Evolutionary conservation across 2,888 invertebrate species (phyloP).

Genomic region (Iselma pallidipennis): DNA sequence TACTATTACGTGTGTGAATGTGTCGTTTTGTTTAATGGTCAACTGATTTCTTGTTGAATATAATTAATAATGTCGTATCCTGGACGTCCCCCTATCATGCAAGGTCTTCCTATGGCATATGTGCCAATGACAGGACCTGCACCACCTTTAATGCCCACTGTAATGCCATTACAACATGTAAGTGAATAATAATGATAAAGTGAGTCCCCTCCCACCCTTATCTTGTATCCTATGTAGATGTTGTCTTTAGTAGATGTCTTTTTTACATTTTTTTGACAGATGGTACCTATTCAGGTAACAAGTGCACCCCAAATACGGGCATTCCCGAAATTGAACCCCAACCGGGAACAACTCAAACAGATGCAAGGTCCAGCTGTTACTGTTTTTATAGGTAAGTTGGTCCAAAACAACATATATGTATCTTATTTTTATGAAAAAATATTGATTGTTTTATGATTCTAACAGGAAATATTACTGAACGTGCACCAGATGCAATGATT

Average conservation of each 20-base stretch:
- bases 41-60: not conserved
- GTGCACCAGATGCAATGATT: constrained; percentile 94
- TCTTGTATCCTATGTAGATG: constrained; percentile 5
- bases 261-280: constrained; percentile 51
- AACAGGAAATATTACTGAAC: constrained; percentile 86
- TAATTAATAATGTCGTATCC: constrained; percentile 78
- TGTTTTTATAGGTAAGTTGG: constrained; percentile 90
- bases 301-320: constrained; percentile 54
- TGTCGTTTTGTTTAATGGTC: not conserved
- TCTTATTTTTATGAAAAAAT: too few relatives aligned
- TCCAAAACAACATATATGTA: too few relatives aligned
- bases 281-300: constrained; percentile 60
- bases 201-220: not conserved
- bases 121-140: constrained; percentile 68
- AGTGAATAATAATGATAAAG: constrained; percentile 49
- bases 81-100: constrained; percentile 79
- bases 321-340: constrained; percentile 52
- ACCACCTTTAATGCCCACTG: constrained; percentile 71
- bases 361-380: constrained; percentile 88
- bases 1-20: not conserved
- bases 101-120: constrained; percentile 68
- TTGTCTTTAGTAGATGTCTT: constrained; percentile 11
- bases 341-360: constrained; percentile 51
- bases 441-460: not conserved
- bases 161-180: constrained; percentile 76